Conservation (phyloP, 2,113 vertebrate genomes). For the Zingel zingel region DNA sequence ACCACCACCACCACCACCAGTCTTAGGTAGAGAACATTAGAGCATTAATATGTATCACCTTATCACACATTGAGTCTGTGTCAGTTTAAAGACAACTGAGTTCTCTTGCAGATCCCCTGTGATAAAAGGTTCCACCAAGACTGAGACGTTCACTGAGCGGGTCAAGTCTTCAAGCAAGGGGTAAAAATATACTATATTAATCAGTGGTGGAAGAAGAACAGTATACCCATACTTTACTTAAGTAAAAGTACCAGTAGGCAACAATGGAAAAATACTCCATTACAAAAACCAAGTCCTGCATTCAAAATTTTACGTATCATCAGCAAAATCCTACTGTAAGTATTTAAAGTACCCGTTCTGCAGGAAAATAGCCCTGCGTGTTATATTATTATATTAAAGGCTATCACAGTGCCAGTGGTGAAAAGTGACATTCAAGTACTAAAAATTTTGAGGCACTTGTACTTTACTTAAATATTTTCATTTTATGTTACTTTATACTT, state of each 20-base stretch:
- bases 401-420: no score
- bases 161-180: conserved; percentile 68
- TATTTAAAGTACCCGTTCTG: no score
- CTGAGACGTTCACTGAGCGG: conserved; percentile 69
- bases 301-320: not conserved
- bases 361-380: no score
- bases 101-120: conserved; percentile 62
- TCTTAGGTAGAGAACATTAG: conserved; percentile 36
- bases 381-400: no score
- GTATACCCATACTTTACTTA: not conserved
- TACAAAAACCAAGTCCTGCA: not conserved
- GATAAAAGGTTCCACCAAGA: conserved; percentile 56
- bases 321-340: no score
- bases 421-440: no score
- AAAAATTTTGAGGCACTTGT: no score
- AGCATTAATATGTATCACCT: not conserved
- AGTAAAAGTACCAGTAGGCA: not conserved
- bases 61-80: not conserved
- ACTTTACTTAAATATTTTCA: no score
- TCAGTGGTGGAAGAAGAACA: not conserved
- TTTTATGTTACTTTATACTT: no score
- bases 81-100: not conserved
- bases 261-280: not conserved
- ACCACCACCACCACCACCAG: conserved; percentile 63
- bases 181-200: conserved; percentile 52